Conservation (phyloP, 2,113 vertebrate genomes). For the Microcebus jonahi region DNA sequence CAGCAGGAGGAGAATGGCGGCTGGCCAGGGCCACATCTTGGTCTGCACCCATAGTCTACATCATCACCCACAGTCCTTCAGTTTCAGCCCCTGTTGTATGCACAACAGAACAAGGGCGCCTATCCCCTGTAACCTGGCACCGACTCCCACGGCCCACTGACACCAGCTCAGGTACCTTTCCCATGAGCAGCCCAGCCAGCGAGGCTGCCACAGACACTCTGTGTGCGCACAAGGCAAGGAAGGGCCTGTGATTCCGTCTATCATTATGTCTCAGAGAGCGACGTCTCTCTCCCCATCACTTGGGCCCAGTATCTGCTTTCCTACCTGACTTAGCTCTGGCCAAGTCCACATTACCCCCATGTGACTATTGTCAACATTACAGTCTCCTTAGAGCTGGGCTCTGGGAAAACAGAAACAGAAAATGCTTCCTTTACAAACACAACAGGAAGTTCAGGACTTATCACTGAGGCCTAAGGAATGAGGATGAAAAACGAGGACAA, state of each 20-base stretch:
- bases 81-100: background rate
- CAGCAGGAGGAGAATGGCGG: background rate
- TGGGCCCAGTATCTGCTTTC: fast-evolving
- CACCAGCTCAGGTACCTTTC: background rate
- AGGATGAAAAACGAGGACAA: too few relatives aligned
- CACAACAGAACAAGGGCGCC: too few relatives aligned
- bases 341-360: background rate
- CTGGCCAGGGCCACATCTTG: background rate
- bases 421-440: background rate
- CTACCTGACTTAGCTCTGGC: background rate
- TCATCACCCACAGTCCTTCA: background rate
- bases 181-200: background rate
- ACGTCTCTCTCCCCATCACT: too few relatives aligned
- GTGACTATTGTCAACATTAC: fast-evolving
- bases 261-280: too few relatives aligned
- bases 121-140: background rate
- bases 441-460: too few relatives aligned
- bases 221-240: background rate
- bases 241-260: background rate
- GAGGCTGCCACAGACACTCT: background rate
- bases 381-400: background rate
- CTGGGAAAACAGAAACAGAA: background rate
- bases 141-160: background rate
- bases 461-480: too few relatives aligned
- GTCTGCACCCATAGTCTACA: background rate